phyloP scores from a whole-genome alignment of 2,888 invertebrate genomes.

The Isoperla grammatica region DNA sequence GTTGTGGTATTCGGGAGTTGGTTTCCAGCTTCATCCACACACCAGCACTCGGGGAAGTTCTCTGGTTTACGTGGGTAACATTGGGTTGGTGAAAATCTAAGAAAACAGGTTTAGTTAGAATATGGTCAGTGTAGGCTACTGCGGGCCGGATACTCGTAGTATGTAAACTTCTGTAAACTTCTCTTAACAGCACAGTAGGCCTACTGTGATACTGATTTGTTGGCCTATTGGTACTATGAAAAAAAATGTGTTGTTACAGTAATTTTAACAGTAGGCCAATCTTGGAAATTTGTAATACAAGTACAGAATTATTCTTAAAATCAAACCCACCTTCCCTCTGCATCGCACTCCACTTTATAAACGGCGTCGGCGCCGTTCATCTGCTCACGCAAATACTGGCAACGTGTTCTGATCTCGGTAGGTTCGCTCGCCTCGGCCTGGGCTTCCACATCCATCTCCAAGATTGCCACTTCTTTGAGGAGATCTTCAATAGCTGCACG shows the following conservation, averaged over 20 bases:
- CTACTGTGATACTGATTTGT: too few species aligned
- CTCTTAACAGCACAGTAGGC: too few species aligned
- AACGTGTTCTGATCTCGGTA: conserved; percentile 44
- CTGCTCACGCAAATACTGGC: conserved; percentile 48
- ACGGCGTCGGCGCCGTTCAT: conserved; percentile 21
- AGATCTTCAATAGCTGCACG: conserved; percentile 60
- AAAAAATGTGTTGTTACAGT: too few species aligned
- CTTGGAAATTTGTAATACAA: too few species aligned
- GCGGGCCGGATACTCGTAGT: too few species aligned
- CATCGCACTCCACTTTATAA: conserved; percentile 32
- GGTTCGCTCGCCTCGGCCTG: conserved; percentile 43
- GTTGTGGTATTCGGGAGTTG: conserved; percentile 57
- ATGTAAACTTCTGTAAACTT: too few species aligned
- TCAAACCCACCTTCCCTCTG: conserved; percentile 29
- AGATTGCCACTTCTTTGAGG: conserved; percentile 59
- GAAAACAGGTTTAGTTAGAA: neutral
- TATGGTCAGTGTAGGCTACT: too few species aligned
- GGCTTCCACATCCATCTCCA: conserved; percentile 49
- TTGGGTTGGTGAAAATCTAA: conserved; percentile 67
- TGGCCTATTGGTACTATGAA: too few species aligned
- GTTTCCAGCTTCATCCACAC: conserved; percentile 78
- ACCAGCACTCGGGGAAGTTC: conserved; percentile 61
- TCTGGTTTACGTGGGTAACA: conserved; percentile 50
- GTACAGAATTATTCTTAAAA: too few species aligned
- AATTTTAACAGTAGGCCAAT: too few species aligned